Percentiles rank a stretch among this genome's conserved stretches.
Conservation (phyloP, 2,888 invertebrate species). For the Eurytoma adleriae region DNA sequence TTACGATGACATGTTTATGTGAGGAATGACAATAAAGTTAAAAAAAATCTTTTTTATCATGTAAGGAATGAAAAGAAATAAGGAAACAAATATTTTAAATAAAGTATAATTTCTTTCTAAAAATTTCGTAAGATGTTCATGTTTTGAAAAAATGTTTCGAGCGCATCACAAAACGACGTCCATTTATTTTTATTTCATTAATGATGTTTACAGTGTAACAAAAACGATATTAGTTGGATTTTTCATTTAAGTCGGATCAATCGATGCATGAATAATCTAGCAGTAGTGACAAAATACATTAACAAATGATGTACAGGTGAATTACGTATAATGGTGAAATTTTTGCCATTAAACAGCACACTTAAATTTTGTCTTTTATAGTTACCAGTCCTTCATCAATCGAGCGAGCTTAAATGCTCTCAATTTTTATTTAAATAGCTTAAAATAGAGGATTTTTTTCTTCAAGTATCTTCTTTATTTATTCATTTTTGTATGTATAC, state of each 20-base stretch:
- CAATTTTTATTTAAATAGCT: slow-evolving; percentile 38
- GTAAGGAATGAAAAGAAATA: slow-evolving; percentile 28
- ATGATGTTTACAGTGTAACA: slow-evolving; percentile 67
- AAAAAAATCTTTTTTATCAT: not conserved
- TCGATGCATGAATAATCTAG: slow-evolving; percentile 61
- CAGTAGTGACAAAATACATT: slow-evolving; percentile 62
- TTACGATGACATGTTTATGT: slow-evolving; percentile 87
- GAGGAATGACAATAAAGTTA: slow-evolving; percentile 63
- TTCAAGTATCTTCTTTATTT: slow-evolving; percentile 7
- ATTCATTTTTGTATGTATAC: slow-evolving; percentile 25
- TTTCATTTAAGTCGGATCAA: slow-evolving; percentile 34
- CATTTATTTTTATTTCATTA: slow-evolving; percentile 65
- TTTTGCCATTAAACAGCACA: slow-evolving; percentile 30
- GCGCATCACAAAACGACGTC: slow-evolving; percentile 64
- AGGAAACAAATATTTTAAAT: slow-evolving; percentile 45
- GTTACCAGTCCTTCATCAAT: slow-evolving; percentile 28
- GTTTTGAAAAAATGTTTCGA: slow-evolving; percentile 43
- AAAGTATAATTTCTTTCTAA: slow-evolving; percentile 34
- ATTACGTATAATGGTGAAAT: slow-evolving; percentile 48
- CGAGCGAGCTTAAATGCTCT: slow-evolving; percentile 28
- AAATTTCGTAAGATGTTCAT: slow-evolving; percentile 37
- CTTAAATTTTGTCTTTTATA: slow-evolving; percentile 19
- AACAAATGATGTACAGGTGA: slow-evolving; percentile 49
- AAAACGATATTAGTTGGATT: slow-evolving; percentile 58
- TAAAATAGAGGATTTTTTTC: slow-evolving; percentile 44